phyloP scores from a whole-genome alignment of 2,797 vertebrate genomes.

The Cynodonichthys magdalenae region DNA sequence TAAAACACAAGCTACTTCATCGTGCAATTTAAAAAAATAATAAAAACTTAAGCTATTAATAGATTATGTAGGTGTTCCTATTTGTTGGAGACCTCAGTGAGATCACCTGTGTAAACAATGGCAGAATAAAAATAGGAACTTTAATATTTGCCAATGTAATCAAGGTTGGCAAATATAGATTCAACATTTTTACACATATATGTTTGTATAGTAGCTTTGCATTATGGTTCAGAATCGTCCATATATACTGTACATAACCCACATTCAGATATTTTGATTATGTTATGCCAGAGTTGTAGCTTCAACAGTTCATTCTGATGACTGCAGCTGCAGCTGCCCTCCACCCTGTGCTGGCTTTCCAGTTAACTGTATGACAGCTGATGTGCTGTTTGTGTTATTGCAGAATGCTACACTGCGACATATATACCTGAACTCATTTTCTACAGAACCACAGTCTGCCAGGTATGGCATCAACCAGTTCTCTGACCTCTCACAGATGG shows the following conservation, averaged over 20 bases:
- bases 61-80: too few species aligned
- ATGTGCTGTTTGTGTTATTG: conserved; percentile 20
- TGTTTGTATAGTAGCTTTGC: not conserved
- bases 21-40: too few species aligned
- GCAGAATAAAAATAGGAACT: too few species aligned
- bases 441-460: conserved; percentile 71
- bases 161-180: too few species aligned
- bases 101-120: too few species aligned
- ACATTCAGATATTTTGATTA: not conserved
- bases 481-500: conserved; percentile 85
- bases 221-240: not conserved
- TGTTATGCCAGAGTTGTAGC: not conserved
- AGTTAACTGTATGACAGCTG: not conserved
- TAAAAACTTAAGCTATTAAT: too few species aligned
- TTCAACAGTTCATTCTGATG: not conserved
- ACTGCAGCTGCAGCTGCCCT: not conserved
- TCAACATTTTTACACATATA: too few species aligned
- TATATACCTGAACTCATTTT: conserved; percentile 78
- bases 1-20: too few species aligned
- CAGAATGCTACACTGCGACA: conserved; percentile 84
- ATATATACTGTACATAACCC: not conserved
- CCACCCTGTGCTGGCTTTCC: not conserved
- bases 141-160: too few species aligned
- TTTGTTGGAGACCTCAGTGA: too few species aligned
- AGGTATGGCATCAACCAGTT: conserved; percentile 90